These are phyloP conservation scores for Leptonema lineaticorne DNA, from an alignment of 1,140 invertebrate genomes.

Conservation along the genomic window DNA sequence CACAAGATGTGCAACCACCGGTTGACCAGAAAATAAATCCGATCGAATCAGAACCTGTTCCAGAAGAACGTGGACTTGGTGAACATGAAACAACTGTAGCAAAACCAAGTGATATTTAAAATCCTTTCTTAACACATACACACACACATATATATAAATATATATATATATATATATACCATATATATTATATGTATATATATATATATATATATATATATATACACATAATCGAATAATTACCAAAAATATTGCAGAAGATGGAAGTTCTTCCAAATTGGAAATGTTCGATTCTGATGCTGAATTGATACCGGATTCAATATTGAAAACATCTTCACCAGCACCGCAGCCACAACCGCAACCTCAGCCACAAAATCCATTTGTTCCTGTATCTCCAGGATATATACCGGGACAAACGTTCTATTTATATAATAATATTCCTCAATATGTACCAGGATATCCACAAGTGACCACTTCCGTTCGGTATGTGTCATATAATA, in stretches of 20 bases:
- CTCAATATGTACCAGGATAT: conserved; percentile 38
- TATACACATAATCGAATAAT: too few relatives aligned
- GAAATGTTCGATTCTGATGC: conserved; percentile 30
- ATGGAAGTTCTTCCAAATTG: conserved; percentile 17
- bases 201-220: too few relatives aligned
- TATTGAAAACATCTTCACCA: not conserved
- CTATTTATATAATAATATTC: conserved; percentile 45
- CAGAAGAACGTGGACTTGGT: conserved; percentile 14
- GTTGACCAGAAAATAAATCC: not conserved
- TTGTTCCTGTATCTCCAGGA: conserved; percentile 1
- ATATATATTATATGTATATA: too few relatives aligned
- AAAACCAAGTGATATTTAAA: not conserved
- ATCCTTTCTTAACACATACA: not conserved
- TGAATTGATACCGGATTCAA: conserved; percentile 25
- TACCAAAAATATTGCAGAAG: too few relatives aligned
- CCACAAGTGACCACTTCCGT: conserved; percentile 7
- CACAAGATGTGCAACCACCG: conserved; percentile 5
- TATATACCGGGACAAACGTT: conserved; percentile 23
- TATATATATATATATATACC: too few relatives aligned
- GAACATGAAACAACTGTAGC: not conserved
- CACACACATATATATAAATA: too few relatives aligned
- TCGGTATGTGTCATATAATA: conserved; percentile 13
- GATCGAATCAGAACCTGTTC: not conserved
- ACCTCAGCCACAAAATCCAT: not conserved
- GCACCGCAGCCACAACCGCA: not conserved